These are phyloP conservation scores for Antheraea yamamai DNA, from an alignment of 2,888 invertebrate species.

Conservation along the genomic window DNA sequence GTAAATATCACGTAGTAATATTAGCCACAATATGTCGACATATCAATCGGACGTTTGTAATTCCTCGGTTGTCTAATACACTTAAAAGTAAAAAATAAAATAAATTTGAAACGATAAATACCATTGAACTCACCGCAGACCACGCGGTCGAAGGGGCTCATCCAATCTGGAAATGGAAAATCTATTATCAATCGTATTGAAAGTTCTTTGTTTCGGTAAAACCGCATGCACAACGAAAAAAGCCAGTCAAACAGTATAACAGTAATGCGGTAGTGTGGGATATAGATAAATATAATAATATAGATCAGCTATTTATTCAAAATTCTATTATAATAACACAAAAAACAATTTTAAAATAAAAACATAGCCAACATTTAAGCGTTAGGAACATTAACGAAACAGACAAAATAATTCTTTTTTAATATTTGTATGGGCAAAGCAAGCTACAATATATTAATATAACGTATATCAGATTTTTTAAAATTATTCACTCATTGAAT, in stretches of 20 bases:
- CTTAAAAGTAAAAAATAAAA: conserved; percentile 82
- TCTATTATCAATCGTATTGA: conserved; percentile 83
- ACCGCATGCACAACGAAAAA: conserved; percentile 58
- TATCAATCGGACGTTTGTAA: conserved; percentile 40
- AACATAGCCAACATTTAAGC: not conserved
- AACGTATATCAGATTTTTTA: not conserved
- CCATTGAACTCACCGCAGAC: conserved; percentile 96
- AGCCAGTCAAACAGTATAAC: conserved; percentile 1
- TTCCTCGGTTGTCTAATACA: conserved; percentile 46
- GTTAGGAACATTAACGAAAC: not conserved
- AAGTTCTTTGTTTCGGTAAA: conserved; percentile 70
- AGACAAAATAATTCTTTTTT: not conserved
- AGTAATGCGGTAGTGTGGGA: not conserved
- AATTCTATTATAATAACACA: not conserved
- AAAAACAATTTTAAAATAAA: conserved; percentile 4
- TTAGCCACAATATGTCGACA: conserved; percentile 12
- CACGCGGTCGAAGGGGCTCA: conserved; percentile 96
- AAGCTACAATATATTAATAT: not conserved
- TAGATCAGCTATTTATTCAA: not conserved
- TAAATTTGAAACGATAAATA: conserved; percentile 86
- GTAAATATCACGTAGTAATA: too few relatives aligned
- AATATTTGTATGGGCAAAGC: not conserved
- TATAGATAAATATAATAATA: not conserved
- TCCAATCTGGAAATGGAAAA: conserved; percentile 93
- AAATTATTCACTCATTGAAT: not conserved